phyloP scores from a whole-genome alignment of 1,140 invertebrate genomes.

The Batillaria attramentaria region DNA sequence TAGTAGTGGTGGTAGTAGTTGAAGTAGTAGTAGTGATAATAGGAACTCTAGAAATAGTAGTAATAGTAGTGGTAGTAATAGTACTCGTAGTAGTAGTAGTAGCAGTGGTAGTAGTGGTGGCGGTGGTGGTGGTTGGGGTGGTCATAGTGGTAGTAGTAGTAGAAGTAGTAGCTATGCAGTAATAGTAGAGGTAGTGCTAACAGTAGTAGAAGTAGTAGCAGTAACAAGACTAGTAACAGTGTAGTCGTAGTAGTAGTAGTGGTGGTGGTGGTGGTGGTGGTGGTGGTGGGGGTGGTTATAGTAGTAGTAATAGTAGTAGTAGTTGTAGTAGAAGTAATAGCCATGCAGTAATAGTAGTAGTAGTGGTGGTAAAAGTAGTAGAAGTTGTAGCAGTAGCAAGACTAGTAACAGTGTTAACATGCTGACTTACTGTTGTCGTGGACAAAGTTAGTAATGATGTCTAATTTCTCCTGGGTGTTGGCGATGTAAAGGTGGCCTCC shows the following conservation, averaged over 20 bases:
- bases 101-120: conserved; percentile 29
- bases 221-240: conserved; percentile 29
- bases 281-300: too few relatives aligned
- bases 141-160: conserved; percentile 28
- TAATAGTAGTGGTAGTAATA: conserved; percentile 27
- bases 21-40: conserved; percentile 29
- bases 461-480: too few relatives aligned
- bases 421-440: too few relatives aligned
- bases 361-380: conserved; percentile 22
- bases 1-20: conserved; percentile 31
- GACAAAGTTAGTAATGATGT: too few relatives aligned
- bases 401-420: too few relatives aligned
- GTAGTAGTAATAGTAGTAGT: conserved; percentile 34
- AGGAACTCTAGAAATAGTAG: conserved; percentile 27
- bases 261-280: conserved; percentile 7
- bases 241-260: conserved; percentile 38
- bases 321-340: conserved; percentile 31
- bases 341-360: conserved; percentile 22
- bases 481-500: too few relatives aligned
- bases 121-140: conserved; percentile 16
- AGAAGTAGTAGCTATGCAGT: conserved; percentile 26
- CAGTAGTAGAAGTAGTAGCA: conserved; percentile 29
- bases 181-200: conserved; percentile 20
- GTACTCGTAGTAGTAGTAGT: conserved; percentile 29
- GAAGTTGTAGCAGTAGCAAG: conserved; percentile 7